phyloP scores from a whole-genome alignment of 2,113 vertebrate species.

The Nanorana parkeri region DNA sequence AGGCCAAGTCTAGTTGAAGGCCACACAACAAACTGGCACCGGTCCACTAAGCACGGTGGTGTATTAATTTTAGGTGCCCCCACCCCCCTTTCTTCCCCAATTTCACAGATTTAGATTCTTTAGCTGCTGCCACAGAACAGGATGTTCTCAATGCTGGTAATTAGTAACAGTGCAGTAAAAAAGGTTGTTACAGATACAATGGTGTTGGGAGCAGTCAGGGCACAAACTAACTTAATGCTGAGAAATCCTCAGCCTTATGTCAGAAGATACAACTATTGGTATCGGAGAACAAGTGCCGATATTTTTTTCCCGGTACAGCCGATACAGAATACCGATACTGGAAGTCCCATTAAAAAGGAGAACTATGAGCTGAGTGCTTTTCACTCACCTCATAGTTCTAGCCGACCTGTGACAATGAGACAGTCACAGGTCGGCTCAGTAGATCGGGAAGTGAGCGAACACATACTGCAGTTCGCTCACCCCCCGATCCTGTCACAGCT shows the following conservation, averaged over 20 bases:
- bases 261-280: too few species aligned
- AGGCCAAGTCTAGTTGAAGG: neutral
- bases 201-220: neutral
- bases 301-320: too few species aligned
- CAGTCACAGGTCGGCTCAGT: too few species aligned
- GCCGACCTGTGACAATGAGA: too few species aligned
- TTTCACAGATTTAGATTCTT: constrained; percentile 26
- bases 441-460: too few species aligned
- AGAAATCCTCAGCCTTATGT: neutral
- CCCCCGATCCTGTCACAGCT: too few species aligned
- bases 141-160: constrained; percentile 10
- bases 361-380: too few species aligned
- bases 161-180: constrained; percentile 1
- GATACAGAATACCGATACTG: too few species aligned
- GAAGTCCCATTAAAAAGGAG: too few species aligned
- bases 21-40: neutral
- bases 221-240: neutral
- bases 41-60: constrained; percentile 30
- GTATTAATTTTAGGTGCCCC: constrained; percentile 48
- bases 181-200: constrained; percentile 14
- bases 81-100: neutral
- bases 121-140: constrained; percentile 13
- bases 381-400: too few species aligned
- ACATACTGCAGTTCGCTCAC: too few species aligned
- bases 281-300: too few species aligned